Conservation (phyloP, 2,113 vertebrate species). For the Baryphthengus martii region DNA sequence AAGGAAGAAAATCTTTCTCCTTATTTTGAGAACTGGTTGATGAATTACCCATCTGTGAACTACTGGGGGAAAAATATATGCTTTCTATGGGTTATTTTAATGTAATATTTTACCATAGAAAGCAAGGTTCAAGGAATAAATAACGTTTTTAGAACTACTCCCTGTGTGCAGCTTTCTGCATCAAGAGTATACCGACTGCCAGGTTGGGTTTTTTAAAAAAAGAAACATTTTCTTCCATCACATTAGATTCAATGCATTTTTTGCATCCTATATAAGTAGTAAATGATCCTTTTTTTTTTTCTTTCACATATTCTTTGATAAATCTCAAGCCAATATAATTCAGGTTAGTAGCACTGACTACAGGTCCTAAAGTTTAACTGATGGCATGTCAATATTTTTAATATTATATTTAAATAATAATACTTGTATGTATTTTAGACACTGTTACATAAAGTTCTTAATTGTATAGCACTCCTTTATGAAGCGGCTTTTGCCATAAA, state of each 20-base stretch:
- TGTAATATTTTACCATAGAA: not conserved
- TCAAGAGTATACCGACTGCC: not conserved
- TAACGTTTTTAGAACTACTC: not conserved
- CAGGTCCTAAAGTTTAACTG: not conserved
- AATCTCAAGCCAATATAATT: not conserved
- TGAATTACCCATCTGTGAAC: not conserved
- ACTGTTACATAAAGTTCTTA: not conserved
- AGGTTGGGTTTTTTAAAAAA: not conserved
- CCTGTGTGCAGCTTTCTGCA: not conserved
- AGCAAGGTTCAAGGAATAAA: not conserved
- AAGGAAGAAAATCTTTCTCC: not conserved
- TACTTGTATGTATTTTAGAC: not conserved
- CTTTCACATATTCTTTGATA: not conserved
- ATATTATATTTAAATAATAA: not conserved
- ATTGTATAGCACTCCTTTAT: not conserved
- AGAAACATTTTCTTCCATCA: not conserved
- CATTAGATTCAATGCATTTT: not conserved
- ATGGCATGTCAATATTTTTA: not conserved
- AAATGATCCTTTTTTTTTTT: not conserved
- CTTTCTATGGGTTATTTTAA: not conserved
- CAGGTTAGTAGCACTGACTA: not conserved
- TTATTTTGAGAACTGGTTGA: not conserved
- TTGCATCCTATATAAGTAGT: not conserved
- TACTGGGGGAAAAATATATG: accelerated
- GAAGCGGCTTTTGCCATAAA: not conserved